Base-by-base conservation (phyloP, 2,113 vertebrate genomes). In the Theristicus caerulescens region DNA sequence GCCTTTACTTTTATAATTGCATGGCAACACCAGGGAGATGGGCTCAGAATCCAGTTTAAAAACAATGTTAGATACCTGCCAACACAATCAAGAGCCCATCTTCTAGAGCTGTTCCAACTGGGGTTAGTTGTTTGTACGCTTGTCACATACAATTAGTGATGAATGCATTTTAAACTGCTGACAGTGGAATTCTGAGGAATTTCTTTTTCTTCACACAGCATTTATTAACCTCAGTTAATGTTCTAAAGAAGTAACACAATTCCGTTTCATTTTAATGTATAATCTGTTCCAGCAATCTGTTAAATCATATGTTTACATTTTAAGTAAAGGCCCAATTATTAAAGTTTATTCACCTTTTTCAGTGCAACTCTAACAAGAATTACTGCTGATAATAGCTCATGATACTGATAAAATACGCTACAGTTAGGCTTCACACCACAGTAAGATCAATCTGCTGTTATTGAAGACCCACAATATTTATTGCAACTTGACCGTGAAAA, bases 261-360 rank as follows among this genome's bases (percentile, higher is more conserved):
- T 91, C 82, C 80, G 85, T 61, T 95, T 96, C 91, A 61, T 96
- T 96, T 97, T 78, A 86, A 80, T 72, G 67, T 62, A 72, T 93
- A 84, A 95, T 97, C 89, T 97, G 67, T 95, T 97, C 83, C 84
- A 94, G 72, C 95, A 93, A 95, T 97, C 96, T 97, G 94, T 96
- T 97, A 91, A 96, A 96, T 96, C 84, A 58, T 88, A 62, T 76
- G 78, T 94, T 96, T 97, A 94, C 91, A 79, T 95, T 97, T 97
- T 25, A 20, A 93, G 32, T 71, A 91, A 97, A 96, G 29, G 77
- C 70, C 90, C 82, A 83, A 84, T 94, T 98, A 96, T 87, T 78
- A 92, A 92, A 96, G 85, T 96, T 94, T 86, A 92, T 96, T 96
- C 76, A 92, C 74, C 86, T 96, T 93, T 96, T 95, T 73, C 54